Base-by-base conservation (phyloP, 1,140 invertebrate genomes). In the Octopus sinensis region DNA sequence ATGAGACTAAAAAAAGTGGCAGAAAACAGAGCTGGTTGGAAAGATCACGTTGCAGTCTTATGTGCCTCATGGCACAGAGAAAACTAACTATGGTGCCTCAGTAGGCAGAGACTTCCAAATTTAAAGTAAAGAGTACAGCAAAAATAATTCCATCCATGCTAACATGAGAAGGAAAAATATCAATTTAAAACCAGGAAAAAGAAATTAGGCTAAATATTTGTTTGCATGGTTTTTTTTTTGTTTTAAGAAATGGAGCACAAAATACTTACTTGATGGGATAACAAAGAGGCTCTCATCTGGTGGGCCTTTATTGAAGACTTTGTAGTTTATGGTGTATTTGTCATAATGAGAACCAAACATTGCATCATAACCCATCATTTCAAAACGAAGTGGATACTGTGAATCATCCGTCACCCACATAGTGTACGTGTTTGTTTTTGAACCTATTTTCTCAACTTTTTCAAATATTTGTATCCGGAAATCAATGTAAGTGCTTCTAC, bases 291-390 rank as follows among this genome's bases (percentile, higher is more conserved):
- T 30, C 54, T 80, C 83, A 17, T 81, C 81, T 30, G 87, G 85
- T 4, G 23, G 53, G 53, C 56, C 93, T 52, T 93, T 92, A 23
- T 92, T 92, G 86, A 94, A 97, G 86, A 93, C 93, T 79, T 93
- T 92, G 88, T 98, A 98, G 53, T 94, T 93, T 52, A 99, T 88
- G 89, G 96, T 95, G 88, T 99, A 99, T 91, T 97, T 96, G 91
- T 99, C 97, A 88, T 96, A 98, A 91, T 99, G 97, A 7, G 96
- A 98, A 0, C 96, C 96, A 0, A 98, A 91, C 0, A 99, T 92
- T 0, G 94, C 94, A 88, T 99, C 97, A 89, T 94, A 98, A 17
- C 97, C 97, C 86, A 93, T 94, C 96, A 98, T 98, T 91, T 97
- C 95, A 91, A 97, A 98, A 79, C 94, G 93, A 51, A 95, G 91